Evolutionary conservation across 2,888 invertebrate genomes (phyloP).

Genomic region (Diaperis boleti): DNA sequence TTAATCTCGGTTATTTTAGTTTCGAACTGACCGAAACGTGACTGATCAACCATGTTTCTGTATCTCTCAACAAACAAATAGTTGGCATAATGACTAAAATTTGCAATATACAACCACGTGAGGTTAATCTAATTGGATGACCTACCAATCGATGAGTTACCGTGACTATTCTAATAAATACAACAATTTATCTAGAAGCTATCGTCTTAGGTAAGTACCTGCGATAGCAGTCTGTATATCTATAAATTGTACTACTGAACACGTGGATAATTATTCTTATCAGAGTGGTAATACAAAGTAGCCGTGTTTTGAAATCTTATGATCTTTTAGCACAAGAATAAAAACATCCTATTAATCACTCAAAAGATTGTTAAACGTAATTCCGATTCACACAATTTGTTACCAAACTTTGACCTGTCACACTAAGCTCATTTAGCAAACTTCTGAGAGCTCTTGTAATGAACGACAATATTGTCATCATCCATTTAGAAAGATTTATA

Average conservation of each 20-base stretch:
- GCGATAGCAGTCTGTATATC: no score
- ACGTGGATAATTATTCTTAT: no score
- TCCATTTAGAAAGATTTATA: neutral
- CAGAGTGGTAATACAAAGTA: no score
- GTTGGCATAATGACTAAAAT: constrained; percentile 20
- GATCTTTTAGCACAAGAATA: no score
- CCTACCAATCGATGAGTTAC: constrained; percentile 23
- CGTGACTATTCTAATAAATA: no score
- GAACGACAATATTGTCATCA: constrained; percentile 3
- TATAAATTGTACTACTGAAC: no score
- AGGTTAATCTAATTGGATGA: constrained; percentile 30
- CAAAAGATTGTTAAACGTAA: neutral
- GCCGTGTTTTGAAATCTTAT: no score
- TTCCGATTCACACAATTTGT: neutral
- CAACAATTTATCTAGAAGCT: no score
- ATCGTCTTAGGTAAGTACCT: no score
- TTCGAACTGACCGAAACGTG: neutral
- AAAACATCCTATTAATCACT: no score
- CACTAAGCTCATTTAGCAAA: constrained; percentile 2
- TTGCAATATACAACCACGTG: constrained; percentile 18
- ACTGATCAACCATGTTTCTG: neutral
- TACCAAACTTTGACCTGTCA: constrained; percentile 6
- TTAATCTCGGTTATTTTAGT: neutral
- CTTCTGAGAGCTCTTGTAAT: neutral
- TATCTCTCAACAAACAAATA: neutral